Conservation (phyloP, 2,888 invertebrate species). For the Dysmachus trigonus region DNA sequence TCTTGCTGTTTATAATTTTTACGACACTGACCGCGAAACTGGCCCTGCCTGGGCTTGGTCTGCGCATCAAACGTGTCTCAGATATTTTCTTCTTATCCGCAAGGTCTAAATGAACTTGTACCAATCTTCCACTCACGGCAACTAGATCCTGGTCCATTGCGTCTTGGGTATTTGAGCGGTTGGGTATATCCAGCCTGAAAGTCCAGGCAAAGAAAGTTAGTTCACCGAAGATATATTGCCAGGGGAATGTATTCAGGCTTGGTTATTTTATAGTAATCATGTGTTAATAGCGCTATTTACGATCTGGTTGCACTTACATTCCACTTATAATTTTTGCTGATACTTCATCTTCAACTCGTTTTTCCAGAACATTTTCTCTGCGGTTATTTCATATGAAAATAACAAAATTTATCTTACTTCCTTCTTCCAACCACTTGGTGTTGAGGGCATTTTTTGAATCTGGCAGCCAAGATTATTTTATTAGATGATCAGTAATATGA, state of each 20-base stretch:
- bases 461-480: background rate
- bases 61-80: background rate
- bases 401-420: background rate
- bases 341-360: background rate
- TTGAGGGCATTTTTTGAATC: background rate
- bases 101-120: background rate
- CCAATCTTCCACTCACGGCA: background rate
- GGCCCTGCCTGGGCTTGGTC: background rate
- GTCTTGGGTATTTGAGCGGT: background rate
- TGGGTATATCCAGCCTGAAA: background rate
- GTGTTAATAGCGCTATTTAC: conserved; percentile 7
- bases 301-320: background rate
- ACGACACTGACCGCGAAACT: background rate
- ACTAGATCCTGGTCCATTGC: background rate
- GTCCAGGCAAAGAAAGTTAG: background rate
- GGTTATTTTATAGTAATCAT: conserved; percentile 2
- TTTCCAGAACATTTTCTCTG: background rate
- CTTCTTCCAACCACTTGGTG: background rate
- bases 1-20: conserved; percentile 34
- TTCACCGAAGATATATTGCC: background rate
- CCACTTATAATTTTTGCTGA: background rate
- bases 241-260: background rate
- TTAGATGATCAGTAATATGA: background rate
- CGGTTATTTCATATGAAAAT: background rate
- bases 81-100: background rate